phyloP scores from a whole-genome alignment of 2,797 vertebrate species.

The Scolopax rusticola region DNA sequence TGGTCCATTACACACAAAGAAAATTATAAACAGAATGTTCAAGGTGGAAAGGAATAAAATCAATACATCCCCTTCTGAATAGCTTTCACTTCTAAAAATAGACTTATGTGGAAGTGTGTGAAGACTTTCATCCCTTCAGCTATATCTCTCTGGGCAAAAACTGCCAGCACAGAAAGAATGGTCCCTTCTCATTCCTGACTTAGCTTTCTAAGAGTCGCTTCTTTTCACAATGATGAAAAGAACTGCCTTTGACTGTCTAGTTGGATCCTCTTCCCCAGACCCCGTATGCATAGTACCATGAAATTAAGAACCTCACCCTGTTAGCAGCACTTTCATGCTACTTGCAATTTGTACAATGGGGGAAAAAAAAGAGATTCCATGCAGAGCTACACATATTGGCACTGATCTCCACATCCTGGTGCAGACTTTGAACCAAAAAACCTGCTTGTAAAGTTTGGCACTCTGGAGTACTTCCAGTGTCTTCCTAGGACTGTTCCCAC shows the following conservation, averaged over 20 bases:
- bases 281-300: fast-evolving
- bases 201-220: neutral
- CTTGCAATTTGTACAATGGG: neutral
- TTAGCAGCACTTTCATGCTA: neutral
- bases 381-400: neutral
- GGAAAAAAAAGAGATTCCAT: neutral
- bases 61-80: conserved; percentile 69
- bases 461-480: neutral
- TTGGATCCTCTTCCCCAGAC: neutral
- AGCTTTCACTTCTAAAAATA: conserved; percentile 78
- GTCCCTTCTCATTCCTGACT: neutral
- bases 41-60: conserved; percentile 75
- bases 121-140: conserved; percentile 44
- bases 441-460: neutral
- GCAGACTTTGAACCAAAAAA: neutral
- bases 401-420: neutral
- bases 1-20: conserved; percentile 66
- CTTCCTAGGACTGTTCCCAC: neutral
- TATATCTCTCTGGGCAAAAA: neutral
- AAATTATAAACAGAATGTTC: conserved; percentile 69
- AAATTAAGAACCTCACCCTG: neutral
- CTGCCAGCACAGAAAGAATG: neutral
- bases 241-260: neutral
- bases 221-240: fast-evolving
- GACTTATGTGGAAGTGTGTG: conserved; percentile 29